Evolutionary conservation across 2,888 invertebrate genomes (phyloP).

Genomic region (Hypselothyrea guttata): DNA sequence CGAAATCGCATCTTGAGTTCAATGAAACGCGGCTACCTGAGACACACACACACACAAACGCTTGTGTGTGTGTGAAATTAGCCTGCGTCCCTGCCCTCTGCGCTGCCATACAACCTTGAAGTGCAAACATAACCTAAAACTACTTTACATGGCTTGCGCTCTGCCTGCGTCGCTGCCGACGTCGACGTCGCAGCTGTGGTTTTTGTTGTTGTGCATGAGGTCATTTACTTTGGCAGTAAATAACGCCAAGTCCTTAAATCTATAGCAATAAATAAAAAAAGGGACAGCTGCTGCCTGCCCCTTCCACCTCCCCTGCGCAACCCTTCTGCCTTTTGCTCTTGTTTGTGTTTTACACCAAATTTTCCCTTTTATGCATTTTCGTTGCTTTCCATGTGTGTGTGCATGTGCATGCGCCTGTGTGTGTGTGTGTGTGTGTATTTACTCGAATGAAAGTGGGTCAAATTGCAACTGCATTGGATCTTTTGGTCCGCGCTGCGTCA

Average conservation of each 20-base stretch:
- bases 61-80: slow-evolving; percentile 12
- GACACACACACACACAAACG: slow-evolving; percentile 6
- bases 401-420: neutral
- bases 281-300: too few species aligned
- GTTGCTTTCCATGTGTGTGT: slow-evolving; percentile 4
- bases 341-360: slow-evolving; percentile 46
- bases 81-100: slow-evolving; percentile 22
- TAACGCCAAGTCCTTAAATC: slow-evolving; percentile 33
- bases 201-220: slow-evolving; percentile 51
- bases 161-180: slow-evolving; percentile 10
- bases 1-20: slow-evolving; percentile 48
- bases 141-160: slow-evolving; percentile 34
- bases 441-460: slow-evolving; percentile 63
- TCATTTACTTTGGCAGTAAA: slow-evolving; percentile 64
- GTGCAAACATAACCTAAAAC: slow-evolving; percentile 69
- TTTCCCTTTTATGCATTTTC: slow-evolving; percentile 51
- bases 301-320: too few species aligned
- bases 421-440: slow-evolving; percentile 12
- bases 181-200: neutral
- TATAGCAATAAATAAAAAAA: neutral
- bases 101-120: slow-evolving; percentile 61
- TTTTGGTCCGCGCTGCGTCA: slow-evolving; percentile 55
- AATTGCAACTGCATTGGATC: slow-evolving; percentile 62
- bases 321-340: slow-evolving; percentile 46
- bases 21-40: slow-evolving; percentile 39